These are phyloP conservation scores for Perithous albicinctus DNA, from an alignment of 2,888 invertebrate genomes.

Conservation along the genomic window DNA sequence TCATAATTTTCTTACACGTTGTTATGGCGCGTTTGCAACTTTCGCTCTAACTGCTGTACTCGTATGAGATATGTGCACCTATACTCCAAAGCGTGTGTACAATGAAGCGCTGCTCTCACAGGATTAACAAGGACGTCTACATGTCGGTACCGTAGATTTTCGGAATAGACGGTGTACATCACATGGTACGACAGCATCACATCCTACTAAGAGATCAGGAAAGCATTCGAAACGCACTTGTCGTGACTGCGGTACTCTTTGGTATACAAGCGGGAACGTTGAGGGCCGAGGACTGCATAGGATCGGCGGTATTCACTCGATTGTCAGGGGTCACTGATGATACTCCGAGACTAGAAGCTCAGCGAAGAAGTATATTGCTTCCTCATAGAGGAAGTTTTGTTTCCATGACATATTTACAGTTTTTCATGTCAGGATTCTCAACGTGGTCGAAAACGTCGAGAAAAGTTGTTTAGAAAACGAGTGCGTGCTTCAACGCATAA, in stretches of 20 bases:
- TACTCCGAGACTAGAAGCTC: not conserved
- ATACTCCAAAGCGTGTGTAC: conserved; percentile 7
- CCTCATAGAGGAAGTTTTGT: too few relatives aligned
- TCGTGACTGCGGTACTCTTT: conserved; percentile 79
- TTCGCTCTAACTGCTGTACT: not conserved
- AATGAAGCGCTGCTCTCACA: conserved; percentile 83
- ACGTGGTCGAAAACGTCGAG: too few relatives aligned
- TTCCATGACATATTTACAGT: too few relatives aligned
- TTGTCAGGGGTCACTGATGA: not conserved
- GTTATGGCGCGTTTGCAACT: conserved; percentile 34
- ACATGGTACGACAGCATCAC: conserved; percentile 85
- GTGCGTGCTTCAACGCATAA: too few relatives aligned
- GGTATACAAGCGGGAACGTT: conserved; percentile 70
- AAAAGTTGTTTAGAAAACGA: too few relatives aligned
- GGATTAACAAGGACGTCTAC: conserved; percentile 87
- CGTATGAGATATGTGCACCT: conserved; percentile 11
- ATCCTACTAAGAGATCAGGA: conserved; percentile 82
- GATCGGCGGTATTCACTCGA: not conserved
- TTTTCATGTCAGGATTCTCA: too few relatives aligned
- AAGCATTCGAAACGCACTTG: conserved; percentile 77
- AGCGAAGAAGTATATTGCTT: too few relatives aligned
- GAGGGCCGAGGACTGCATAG: conserved; percentile 45
- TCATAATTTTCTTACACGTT: conserved; percentile 24
- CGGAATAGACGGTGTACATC: conserved; percentile 84
- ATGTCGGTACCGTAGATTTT: conserved; percentile 87